phyloP scores from a whole-genome alignment of 2,888 invertebrate genomes.

The Amblyjoppa proteus region DNA sequence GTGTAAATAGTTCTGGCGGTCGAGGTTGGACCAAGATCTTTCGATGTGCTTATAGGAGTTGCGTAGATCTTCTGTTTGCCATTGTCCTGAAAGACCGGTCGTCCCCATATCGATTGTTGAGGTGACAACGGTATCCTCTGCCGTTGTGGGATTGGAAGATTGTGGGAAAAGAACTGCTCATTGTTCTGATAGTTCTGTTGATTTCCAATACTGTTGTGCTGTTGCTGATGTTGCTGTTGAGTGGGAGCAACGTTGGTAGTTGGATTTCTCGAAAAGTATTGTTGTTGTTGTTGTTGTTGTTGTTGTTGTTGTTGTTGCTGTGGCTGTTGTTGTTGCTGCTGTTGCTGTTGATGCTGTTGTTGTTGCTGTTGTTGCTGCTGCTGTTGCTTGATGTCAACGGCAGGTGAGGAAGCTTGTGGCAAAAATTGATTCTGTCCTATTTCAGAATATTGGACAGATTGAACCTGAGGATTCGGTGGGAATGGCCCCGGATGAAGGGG shows the following conservation, averaged over 20 bases:
- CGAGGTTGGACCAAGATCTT: slow-evolving; percentile 82
- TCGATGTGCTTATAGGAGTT: slow-evolving; percentile 78
- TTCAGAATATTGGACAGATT: slow-evolving; percentile 71
- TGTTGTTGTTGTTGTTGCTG: slow-evolving; percentile 67
- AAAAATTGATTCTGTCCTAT: slow-evolving; percentile 85
- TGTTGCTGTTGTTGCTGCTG: slow-evolving; percentile 33
- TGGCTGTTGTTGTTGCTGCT: slow-evolving; percentile 15
- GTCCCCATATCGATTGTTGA: slow-evolving; percentile 79
- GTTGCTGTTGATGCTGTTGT: too few species aligned
- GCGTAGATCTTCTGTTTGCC: slow-evolving; percentile 80
- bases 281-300: slow-evolving; percentile 62
- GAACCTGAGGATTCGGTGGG: slow-evolving; percentile 78
- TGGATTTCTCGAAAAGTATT: slow-evolving; percentile 51
- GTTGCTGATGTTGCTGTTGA: slow-evolving; percentile 79
- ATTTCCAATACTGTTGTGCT: slow-evolving; percentile 77
- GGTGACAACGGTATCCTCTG: slow-evolving; percentile 77
- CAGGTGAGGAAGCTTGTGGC: slow-evolving; percentile 81
- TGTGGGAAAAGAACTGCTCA: slow-evolving; percentile 79
- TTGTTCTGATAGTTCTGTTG: slow-evolving; percentile 80
- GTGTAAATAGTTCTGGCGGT: slow-evolving; percentile 83
- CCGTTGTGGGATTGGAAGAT: slow-evolving; percentile 77
- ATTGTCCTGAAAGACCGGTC: slow-evolving; percentile 75
- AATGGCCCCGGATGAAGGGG: slow-evolving; percentile 83
- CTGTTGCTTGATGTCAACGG: slow-evolving; percentile 69
- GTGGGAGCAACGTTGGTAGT: slow-evolving; percentile 39